phyloP scores from a whole-genome alignment of 1,140 invertebrate species.

The Magallana angulata region DNA sequence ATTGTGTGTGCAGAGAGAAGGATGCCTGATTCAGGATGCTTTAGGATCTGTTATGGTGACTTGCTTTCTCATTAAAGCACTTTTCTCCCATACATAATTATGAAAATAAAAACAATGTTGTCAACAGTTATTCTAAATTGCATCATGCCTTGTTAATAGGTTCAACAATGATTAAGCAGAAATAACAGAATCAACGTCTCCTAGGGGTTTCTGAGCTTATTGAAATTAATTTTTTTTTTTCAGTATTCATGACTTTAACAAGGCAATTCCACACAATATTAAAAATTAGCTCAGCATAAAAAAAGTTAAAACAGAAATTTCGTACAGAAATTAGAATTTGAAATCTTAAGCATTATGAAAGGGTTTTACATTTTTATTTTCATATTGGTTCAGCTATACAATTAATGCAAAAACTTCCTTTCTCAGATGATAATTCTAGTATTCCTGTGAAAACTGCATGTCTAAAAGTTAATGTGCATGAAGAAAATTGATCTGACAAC shows the following conservation, averaged over 20 bases:
- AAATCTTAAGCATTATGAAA: too few species aligned
- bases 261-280: neutral
- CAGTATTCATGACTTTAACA: neutral
- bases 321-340: too few species aligned
- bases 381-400: too few species aligned
- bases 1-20: neutral
- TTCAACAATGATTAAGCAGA: conserved; percentile 4
- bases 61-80: neutral
- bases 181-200: neutral
- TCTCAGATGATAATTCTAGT: too few species aligned
- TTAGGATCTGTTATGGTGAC: conserved; percentile 15
- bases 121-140: neutral
- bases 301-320: neutral
- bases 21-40: conserved; percentile 1
- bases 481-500: too few species aligned
- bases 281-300: neutral
- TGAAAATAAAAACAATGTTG: neutral
- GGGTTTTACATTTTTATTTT: too few species aligned
- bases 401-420: too few species aligned
- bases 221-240: neutral
- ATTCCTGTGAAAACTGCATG: too few species aligned
- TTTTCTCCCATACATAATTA: neutral
- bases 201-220: neutral
- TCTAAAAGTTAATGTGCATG: too few species aligned
- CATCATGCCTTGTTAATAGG: neutral